These are phyloP conservation scores for Yponomeuta cagnagella DNA, from an alignment of 2,888 invertebrate genomes.

Conservation along the genomic window DNA sequence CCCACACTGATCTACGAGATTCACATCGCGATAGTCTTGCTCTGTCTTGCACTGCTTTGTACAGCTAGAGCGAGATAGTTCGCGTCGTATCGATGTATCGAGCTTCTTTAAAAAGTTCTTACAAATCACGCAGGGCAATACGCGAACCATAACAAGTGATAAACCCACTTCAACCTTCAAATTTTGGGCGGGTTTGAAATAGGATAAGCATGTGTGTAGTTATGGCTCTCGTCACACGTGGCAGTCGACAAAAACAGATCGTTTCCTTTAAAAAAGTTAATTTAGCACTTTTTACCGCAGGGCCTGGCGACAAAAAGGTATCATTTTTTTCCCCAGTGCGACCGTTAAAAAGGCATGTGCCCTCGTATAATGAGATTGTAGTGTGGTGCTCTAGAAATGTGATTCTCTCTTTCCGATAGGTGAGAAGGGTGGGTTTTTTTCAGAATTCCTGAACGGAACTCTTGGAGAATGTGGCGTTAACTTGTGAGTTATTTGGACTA, in stretches of 20 bases:
- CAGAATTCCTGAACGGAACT: slow-evolving; percentile 2
- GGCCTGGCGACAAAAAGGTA: slow-evolving; percentile 53
- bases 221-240: slow-evolving; percentile 54
- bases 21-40: too few species aligned
- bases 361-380: slow-evolving; percentile 58
- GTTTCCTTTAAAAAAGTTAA: slow-evolving; percentile 75
- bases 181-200: background rate
- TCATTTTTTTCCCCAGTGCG: slow-evolving; percentile 53
- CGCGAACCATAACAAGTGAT: too few species aligned
- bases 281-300: slow-evolving; percentile 63
- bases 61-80: too few species aligned
- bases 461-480: background rate
- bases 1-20: background rate
- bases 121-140: too few species aligned
- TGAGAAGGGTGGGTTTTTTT: slow-evolving; percentile 29
- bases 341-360: slow-evolving; percentile 61
- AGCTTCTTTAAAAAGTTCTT: too few species aligned
- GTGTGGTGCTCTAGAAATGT: slow-evolving; percentile 57
- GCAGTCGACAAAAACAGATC: slow-evolving; percentile 66
- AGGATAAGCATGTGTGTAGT: background rate
- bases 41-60: too few species aligned
- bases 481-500: background rate
- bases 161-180: background rate
- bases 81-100: too few species aligned
- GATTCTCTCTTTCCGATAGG: slow-evolving; percentile 57